Evolutionary conservation across 2,797 vertebrate genomes (phyloP), one percentile per base, ranked within the genome.

Genomic region (Erpetoichthys calabaricus): DNA sequence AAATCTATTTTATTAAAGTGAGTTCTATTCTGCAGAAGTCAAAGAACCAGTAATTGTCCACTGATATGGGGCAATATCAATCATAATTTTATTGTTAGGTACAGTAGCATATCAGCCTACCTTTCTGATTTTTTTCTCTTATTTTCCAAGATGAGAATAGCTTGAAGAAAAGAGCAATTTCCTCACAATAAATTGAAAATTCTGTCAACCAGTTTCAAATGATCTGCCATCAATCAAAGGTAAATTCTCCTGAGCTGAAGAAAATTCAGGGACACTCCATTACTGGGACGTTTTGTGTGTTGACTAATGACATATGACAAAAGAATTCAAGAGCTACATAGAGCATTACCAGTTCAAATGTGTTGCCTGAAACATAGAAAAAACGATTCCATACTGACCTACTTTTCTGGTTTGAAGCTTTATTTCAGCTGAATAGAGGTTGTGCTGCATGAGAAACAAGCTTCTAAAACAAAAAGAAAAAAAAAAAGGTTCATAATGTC

Each of bases 171-270:
- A 86, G 86, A 87, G 82, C 86, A 88, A 90, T 95, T 95, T 93
- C 82, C 84, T 75, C 69, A 66, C 78, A 56, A 65, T 81, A 89
- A 96, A 96, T 89, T 86, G 86, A 89, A 94, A 91, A 87, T 82
- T 84, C 86, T 94, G 83, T 86, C 86, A 89, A 88, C 81, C 81
- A 88, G 79, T 78, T 80, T 82, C 82, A 82, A 89, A 86, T 85
- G 86, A 92, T 91, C 86, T 83, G 79, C 86, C 86, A 94, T 94
- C 87, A 91, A 91, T 95, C 90, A 91, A 75, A 60, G 78, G 78
- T 80, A 86, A 82, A 87, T 85, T 89, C 86, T 88, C 86, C 82
- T 79, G 83, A 87, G 86, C 79, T 77, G 75, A 75, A 81, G 83
- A 84, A 82, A 80, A 83, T 80, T 75, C 77, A 73, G 75, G 83